Conservation (phyloP, 2,888 invertebrate genomes). For the Blomia tropicalis region DNA sequence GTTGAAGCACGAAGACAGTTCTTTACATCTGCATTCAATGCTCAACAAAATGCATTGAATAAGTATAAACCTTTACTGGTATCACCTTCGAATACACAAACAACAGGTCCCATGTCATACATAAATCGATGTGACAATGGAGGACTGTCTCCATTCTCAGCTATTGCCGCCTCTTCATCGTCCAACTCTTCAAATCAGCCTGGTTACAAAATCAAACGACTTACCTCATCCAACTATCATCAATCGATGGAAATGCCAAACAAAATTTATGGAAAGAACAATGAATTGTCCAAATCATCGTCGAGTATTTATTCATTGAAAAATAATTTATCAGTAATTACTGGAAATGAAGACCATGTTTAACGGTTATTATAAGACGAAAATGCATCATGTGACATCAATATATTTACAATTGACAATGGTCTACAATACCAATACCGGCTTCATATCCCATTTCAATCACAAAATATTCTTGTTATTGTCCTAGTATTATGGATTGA, state of each 20-base stretch:
- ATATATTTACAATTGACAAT: no score
- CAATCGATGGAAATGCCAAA: background rate
- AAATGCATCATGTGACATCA: no score
- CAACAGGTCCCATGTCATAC: background rate
- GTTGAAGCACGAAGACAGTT: constrained; percentile 25
- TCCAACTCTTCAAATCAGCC: background rate
- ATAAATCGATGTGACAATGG: background rate
- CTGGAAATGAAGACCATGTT: background rate
- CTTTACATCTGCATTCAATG: constrained; percentile 21
- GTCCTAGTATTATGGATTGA: no score
- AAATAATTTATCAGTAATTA: background rate
- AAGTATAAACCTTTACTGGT: background rate
- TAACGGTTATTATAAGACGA: background rate
- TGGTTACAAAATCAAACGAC: background rate
- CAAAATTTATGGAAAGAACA: background rate
- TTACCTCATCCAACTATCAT: background rate
- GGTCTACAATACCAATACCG: no score
- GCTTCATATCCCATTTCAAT: background rate
- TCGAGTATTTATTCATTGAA: background rate
- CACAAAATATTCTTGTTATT: background rate
- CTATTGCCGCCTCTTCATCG: background rate
- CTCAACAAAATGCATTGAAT: background rate
- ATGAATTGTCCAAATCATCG: constrained; percentile 8
- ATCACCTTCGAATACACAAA: constrained; percentile 9
- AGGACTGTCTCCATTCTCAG: constrained; percentile 8